Base-by-base conservation (phyloP, 2,113 vertebrate species). In the Neodontobutis hainanensis region DNA sequence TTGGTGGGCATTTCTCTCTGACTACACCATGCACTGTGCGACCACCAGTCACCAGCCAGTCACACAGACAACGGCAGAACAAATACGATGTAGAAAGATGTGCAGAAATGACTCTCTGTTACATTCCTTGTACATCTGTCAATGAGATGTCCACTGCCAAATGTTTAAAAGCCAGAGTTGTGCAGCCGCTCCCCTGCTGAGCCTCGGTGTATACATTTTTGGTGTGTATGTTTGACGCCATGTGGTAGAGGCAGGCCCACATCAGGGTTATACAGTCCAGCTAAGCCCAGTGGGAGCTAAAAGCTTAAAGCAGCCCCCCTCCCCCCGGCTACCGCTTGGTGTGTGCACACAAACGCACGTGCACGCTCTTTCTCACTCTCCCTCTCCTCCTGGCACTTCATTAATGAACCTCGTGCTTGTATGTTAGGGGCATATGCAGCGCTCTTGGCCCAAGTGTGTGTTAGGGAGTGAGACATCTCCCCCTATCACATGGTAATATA, bases 401-500 rank as follows among this genome's bases (percentile, higher is more conserved):
- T 89, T 90, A 89, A 90, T 90, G 88, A 91, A 86, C 82, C 81
- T 82, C 78, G 63, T 80, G 76, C 84, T 84, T 84, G 84, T 87
- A 88, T 86, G 87, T 90, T 88, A 85, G 88, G 81, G 85, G 88
- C 88, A 88, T 89, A 90, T 90, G 83, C 88, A 88, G 81, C 73
- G 77, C 85, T 89, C 83, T 89, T 87, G 87, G 85, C 78, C 83
- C 78, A 82, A 80, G 63, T 65, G 73, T 83, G 77, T 67, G 50
- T 73, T 49, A 69, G 74, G 68, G 78, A 85, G 86, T 84, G 85
- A 86, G 83, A 88, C 80, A 83, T 87, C 85, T 86, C 83, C 78
- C 81, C 83, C 80, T 82, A 86, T 90, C 89, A 88, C 85, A 87
- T 86, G 83, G 67, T 87, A 87, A 88, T 86, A 67, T 90, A 90